Evolutionary conservation across 2,113 vertebrate genomes (phyloP), one percentile per base, ranked within the genome.

Genomic region (Xiphophorus hellerii): DNA sequence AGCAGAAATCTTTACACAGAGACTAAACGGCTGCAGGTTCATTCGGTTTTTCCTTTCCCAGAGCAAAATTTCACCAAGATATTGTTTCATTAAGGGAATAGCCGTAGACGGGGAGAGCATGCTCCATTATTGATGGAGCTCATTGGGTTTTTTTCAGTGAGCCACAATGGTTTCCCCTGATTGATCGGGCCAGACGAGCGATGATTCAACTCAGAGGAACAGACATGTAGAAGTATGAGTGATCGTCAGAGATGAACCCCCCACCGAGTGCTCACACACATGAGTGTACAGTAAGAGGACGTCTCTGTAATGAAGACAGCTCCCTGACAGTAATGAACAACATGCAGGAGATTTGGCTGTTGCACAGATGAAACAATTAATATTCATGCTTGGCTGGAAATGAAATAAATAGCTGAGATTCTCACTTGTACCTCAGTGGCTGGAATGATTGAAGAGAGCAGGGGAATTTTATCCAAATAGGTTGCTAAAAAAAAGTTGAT

Each of bases 41-140:
- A 54, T 63, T 71, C 1, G 29, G 5, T 71, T 76, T 69, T 68
- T 42, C 65, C 1, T 63, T 71, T 61, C 35, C 30, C 51, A 73
- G 37, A 66, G 75, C 48, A 78, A 73, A 61, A 68, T 67, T 77
- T 48, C 22, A n/a, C 71, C 74, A 76, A 81, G 74, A 89, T 73
- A 84, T 84, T 85, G 83, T 91, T 92, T 89, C 80, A 89, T 88
- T 84, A 86, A 58, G 78, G 74, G 83, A 86, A 88, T 89, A 89
- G 90, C 88, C 85, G 87, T 84, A 79, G 69, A 13, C 51, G 67
- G 84, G 81, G 75, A 80, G 78, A 20, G 64, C 77, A 73, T 74
- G 81, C 85, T 87, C 79, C 64, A 87, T 90, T 92, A 90, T 92
- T 90, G 87, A 91, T 90, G 91, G 83, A 87, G 82, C 84, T 90